A percentile compares a stretch with the other conserved stretches of the same genome.
phyloP scores from a whole-genome alignment of 2,888 invertebrate genomes.

The Muscina levida region DNA sequence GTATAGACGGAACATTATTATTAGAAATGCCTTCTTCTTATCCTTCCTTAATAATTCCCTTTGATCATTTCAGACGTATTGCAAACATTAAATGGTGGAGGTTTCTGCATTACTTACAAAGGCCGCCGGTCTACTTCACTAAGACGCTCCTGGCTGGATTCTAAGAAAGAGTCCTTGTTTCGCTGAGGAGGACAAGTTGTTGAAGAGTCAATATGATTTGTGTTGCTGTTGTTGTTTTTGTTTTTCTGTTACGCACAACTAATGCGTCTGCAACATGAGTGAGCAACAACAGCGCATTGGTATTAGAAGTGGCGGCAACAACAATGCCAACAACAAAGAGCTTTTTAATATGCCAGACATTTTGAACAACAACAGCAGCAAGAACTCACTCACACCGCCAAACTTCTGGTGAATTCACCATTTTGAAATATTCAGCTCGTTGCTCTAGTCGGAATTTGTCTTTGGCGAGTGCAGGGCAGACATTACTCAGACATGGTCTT shows the following conservation, averaged over 20 bases:
- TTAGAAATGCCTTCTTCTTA: conserved; percentile 25
- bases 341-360: conserved; percentile 61
- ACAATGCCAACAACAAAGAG: conserved; percentile 35
- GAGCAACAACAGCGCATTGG: background rate
- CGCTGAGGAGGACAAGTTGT: background rate
- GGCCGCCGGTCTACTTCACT: too few species aligned
- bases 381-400: too few species aligned
- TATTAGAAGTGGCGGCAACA: background rate
- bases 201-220: conserved; percentile 4
- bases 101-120: too few species aligned
- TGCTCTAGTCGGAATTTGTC: background rate
- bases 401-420: too few species aligned
- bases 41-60: conserved; percentile 22
- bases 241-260: conserved; percentile 35
- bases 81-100: too few species aligned
- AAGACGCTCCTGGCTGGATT: too few species aligned
- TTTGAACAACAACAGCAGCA: conserved; percentile 22
- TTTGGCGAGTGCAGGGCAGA: too few species aligned
- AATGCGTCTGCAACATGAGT: conserved; percentile 30
- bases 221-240: too few species aligned
- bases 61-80: conserved; percentile 27
- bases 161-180: background rate
- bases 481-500: too few species aligned
- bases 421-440: background rate
- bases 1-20: conserved; percentile 5